Evolutionary conservation across 2,797 vertebrate genomes (phyloP).

Genomic region (Sciaenops ocellatus): DNA sequence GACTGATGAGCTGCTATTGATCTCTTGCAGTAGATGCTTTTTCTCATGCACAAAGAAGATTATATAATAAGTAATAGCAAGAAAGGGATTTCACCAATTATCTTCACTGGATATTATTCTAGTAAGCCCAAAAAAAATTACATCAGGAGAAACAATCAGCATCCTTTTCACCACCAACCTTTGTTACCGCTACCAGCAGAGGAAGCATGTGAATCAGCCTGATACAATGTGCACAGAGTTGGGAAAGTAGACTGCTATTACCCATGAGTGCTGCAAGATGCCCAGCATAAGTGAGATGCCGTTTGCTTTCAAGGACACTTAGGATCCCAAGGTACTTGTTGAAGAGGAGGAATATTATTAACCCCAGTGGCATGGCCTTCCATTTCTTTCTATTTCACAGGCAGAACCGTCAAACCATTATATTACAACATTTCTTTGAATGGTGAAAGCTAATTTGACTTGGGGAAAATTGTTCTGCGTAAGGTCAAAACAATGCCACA

Average conservation of each 20-base stretch:
- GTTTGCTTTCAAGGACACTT: slow-evolving; percentile 88
- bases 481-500: slow-evolving; percentile 90
- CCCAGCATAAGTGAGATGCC: slow-evolving; percentile 80
- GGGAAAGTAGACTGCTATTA: slow-evolving; percentile 74
- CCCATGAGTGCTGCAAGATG: slow-evolving; percentile 79
- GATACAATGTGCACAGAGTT: slow-evolving; percentile 53
- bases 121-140: slow-evolving; percentile 37
- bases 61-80: slow-evolving; percentile 68
- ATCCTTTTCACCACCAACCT: slow-evolving; percentile 25
- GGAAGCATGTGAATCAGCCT: slow-evolving; percentile 44
- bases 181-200: slow-evolving; percentile 36
- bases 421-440: slow-evolving; percentile 85
- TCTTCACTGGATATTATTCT: slow-evolving; percentile 47
- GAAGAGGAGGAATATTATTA: slow-evolving; percentile 92
- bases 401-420: slow-evolving; percentile 86
- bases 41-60: slow-evolving; percentile 77
- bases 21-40: slow-evolving; percentile 71
- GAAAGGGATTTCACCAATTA: slow-evolving; percentile 64
- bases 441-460: slow-evolving; percentile 90
- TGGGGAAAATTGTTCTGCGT: slow-evolving; percentile 86
- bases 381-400: slow-evolving; percentile 85
- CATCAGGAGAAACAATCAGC: slow-evolving; percentile 37
- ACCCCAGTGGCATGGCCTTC: slow-evolving; percentile 86
- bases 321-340: slow-evolving; percentile 89
- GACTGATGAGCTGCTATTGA: slow-evolving; percentile 83